Evolutionary conservation across 2,888 invertebrate genomes (phyloP).

Genomic region (Xestia rhomboidea): DNA sequence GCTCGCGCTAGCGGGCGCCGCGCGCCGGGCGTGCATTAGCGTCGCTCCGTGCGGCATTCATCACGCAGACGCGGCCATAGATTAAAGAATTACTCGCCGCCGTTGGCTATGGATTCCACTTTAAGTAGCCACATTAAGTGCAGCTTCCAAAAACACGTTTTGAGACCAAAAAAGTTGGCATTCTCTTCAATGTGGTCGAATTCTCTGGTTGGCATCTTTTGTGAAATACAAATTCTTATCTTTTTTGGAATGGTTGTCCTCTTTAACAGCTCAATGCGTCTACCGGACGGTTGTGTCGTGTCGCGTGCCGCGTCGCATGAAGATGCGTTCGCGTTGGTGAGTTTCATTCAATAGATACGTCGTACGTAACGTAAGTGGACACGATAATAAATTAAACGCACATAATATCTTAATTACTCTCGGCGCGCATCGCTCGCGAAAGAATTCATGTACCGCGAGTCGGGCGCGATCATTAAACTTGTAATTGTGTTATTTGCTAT

Average conservation of each 20-base stretch:
- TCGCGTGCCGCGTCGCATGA: not conserved
- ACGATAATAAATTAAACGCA: slow-evolving; percentile 48
- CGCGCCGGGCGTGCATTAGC: slow-evolving; percentile 45
- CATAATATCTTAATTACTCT: slow-evolving; percentile 57
- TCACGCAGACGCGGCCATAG: slow-evolving; percentile 55
- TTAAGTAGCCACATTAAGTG: slow-evolving; percentile 45
- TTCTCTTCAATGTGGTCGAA: slow-evolving; percentile 3
- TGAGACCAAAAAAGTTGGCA: slow-evolving; percentile 14
- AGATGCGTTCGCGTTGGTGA: slow-evolving; percentile 8
- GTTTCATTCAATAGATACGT: slow-evolving; percentile 33
- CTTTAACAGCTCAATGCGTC: not conserved
- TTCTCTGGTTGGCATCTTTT: not conserved
- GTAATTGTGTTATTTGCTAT: slow-evolving; percentile 12
- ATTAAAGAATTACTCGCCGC: slow-evolving; percentile 49
- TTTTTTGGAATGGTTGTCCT: not conserved
- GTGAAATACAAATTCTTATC: no score
- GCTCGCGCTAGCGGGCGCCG: slow-evolving; percentile 46
- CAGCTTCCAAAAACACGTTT: slow-evolving; percentile 29
- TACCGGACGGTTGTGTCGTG: no score
- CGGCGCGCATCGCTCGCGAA: slow-evolving; percentile 36
- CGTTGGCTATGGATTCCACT: slow-evolving; percentile 22
- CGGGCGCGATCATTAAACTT: slow-evolving; percentile 44
- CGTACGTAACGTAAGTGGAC: slow-evolving; percentile 47
- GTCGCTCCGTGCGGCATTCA: slow-evolving; percentile 54
- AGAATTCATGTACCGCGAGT: slow-evolving; percentile 46